Conservation (phyloP, 2,113 vertebrate species). For the Aspidoscelis tigris region DNA sequence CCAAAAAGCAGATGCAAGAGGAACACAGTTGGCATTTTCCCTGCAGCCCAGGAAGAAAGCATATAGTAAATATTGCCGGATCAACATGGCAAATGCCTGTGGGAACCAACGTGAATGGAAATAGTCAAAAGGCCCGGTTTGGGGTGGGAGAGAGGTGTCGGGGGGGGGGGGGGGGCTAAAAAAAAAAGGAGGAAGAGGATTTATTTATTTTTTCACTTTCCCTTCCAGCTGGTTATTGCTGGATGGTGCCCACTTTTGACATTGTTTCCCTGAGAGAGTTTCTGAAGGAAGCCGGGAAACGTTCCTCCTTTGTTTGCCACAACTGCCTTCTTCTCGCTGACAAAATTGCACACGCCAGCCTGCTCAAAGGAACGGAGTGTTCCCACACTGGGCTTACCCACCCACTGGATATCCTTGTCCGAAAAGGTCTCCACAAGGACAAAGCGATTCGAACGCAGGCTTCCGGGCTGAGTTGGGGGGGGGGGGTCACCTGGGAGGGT, state of each 20-base stretch:
- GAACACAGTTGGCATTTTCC: constrained; percentile 27
- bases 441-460: constrained; percentile 57
- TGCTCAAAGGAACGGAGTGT: constrained; percentile 67
- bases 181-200: not conserved
- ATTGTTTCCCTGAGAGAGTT: constrained; percentile 54
- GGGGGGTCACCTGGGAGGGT: not conserved
- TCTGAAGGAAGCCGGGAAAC: constrained; percentile 63
- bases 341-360: constrained; percentile 67
- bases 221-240: not conserved
- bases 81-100: constrained; percentile 37
- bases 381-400: constrained; percentile 76
- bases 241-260: constrained; percentile 37
- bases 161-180: not conserved
- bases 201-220: not conserved
- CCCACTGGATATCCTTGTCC: constrained; percentile 69
- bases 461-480: not conserved
- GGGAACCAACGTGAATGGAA: not conserved
- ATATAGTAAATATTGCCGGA: constrained; percentile 24
- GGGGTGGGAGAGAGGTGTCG: not conserved
- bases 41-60: constrained; percentile 8
- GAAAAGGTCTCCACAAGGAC: constrained; percentile 58
- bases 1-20: not conserved
- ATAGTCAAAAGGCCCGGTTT: not conserved
- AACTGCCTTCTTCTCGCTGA: constrained; percentile 63
- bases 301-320: constrained; percentile 77